A percentile compares a stretch with the other conserved stretches of the same genome.
These are phyloP conservation scores for Ophiothrix spiculata DNA, from an alignment of 35 echinoderm and acorn worm species.

Conservation along the genomic window DNA sequence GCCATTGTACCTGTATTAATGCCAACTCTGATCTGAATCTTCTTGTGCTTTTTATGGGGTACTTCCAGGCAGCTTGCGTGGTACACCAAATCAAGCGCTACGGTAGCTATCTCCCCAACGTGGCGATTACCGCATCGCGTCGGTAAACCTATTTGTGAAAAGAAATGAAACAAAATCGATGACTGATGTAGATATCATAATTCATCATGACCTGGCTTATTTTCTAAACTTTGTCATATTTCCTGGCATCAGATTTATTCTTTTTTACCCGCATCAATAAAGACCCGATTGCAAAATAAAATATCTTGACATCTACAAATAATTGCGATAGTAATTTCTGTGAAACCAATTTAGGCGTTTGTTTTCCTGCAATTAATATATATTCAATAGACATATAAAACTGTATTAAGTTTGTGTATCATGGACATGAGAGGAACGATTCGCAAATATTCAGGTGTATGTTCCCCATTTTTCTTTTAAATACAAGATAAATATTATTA, in stretches of 20 bases:
- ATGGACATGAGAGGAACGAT: too few species aligned
- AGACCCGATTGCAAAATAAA: background rate
- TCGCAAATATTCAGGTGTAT: too few species aligned
- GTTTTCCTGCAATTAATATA: too few species aligned
- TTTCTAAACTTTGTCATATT: background rate
- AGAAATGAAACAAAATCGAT: background rate
- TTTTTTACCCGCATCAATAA: too few species aligned
- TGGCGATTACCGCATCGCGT: constrained; percentile 45
- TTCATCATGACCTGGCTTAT: background rate
- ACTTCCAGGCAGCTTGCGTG: constrained; percentile 66
- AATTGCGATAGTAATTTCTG: too few species aligned
- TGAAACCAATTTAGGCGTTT: too few species aligned
- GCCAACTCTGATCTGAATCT: constrained; percentile 57
- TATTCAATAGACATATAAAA: too few species aligned
- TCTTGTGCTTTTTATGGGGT: constrained; percentile 50
- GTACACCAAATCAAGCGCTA: constrained; percentile 49
- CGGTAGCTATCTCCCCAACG: constrained; percentile 49
- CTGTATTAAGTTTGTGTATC: too few species aligned
- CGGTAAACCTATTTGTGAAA: constrained; percentile 34
- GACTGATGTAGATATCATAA: background rate
- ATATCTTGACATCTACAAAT: background rate
- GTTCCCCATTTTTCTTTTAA: too few species aligned
- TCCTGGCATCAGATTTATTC: too few species aligned
- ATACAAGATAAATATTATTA: too few species aligned
- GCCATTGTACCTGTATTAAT: constrained; percentile 70